Evolutionary conservation across 2,888 invertebrate species (phyloP), one percentile per base, ranked within the genome.

Genomic region (Leptinotarsa juncta): DNA sequence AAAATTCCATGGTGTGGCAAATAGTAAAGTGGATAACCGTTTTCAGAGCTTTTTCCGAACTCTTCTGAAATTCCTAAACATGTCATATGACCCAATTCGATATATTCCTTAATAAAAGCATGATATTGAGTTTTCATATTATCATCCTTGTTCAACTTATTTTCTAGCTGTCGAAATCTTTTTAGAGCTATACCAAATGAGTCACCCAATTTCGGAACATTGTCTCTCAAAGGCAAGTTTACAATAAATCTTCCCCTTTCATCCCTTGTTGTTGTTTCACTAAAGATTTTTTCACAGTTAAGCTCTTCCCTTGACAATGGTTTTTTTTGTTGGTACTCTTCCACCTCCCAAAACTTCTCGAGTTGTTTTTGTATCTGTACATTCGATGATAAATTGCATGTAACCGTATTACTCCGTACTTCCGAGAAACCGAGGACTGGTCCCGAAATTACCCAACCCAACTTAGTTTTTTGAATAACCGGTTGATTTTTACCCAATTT

Each of bases 1-100:
- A 78, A 49, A 32, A 81, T 78, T 14, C 72, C 72, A 66, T 81
- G 81, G 55, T 81, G 77, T 18, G 79, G 73, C 10, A 80, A 50
- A 69, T 71, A 76, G 68, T 72, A 77, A 16, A n/a, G n/a, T 48
- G 48, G 20, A 15, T 49, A n/a, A 50, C 50, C 32, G 16, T 18
- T 18, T n/a, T 68, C 67, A 7, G 20, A 3, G 1, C 15, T 15
- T 65, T 15, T 10, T 23, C 49, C 51, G 67, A 23, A 60, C 60
- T 60, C 60, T 16, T 60, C 68, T 26, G 55, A 68, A 16, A 1
- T 66, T 65, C 53, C 55, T 20, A 71, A n/a, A 23, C 57, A 65
- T 51, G 71, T 75, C 75, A 77, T 77, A 51, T 77, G 73, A 66
- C 73, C 75, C 57, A 75, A 71, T 10, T 42, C 50, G 10, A 68